Base-by-base conservation (phyloP, 1,140 invertebrate species). In the Nylanderia fulva region DNA sequence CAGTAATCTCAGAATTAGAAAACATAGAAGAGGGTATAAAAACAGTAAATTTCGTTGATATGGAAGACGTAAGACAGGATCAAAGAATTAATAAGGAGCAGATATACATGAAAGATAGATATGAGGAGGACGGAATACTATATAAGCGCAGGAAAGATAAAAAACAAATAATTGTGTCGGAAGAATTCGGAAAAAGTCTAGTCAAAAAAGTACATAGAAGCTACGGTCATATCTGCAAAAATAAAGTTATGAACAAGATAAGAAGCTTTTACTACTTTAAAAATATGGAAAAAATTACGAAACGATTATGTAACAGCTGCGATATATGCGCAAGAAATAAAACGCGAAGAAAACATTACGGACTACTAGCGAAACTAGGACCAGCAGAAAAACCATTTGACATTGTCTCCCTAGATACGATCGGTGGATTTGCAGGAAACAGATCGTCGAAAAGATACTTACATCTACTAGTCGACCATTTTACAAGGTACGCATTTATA, bases 1-100 rank as follows among this genome's bases (percentile, higher is more conserved):
- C 90, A 11, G 84, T 90, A 8, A 27, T 63, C 33, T 11, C 61
- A 21, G 13, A 64, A 1, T 64, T 21, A 64, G n/a, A 64, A 5
- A 39, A 64, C 21, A 4, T 15, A 39, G 61, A 64, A 64, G 33
- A 64, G 39, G 7, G 11, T 21, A 2, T 64, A 21, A 64, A 21
- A 39, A 64, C 61, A 15, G 61, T 64, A 64, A 64, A 64, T n/a
- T 64, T 64, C 1, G n/a, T 64, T n/a, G 24, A 33, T 24, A 24
- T 42, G 3, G 63, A 64, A 0, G 0, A 64, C 4, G 21, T 39
- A 64, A 64, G 39, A 64, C 61, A 27, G n/a, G 33, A 64, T 2
- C 61, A 64, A 64, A 0, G 1, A 11, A 39, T 33, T 21, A 64
- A 64, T 24, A 24, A 66, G n/a, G n/a, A n/a, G n/a, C n/a, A 15